These are phyloP conservation scores for Uria lomvia DNA, from an alignment of 2,113 vertebrate genomes.

Conservation along the genomic window DNA sequence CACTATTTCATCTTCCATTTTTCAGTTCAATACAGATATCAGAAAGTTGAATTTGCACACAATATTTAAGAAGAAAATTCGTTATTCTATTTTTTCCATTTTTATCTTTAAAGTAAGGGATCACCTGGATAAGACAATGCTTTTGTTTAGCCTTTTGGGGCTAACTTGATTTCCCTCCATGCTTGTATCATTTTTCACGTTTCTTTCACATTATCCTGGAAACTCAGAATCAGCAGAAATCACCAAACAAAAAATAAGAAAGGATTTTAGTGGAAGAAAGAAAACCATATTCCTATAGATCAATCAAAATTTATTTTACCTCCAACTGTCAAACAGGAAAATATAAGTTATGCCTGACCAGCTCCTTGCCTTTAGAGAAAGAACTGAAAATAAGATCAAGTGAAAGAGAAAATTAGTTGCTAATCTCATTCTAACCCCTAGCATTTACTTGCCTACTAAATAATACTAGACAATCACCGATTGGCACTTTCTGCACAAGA, in stretches of 20 bases:
- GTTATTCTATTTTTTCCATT: neutral
- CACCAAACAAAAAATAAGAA: neutral
- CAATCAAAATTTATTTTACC: neutral
- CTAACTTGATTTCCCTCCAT: neutral
- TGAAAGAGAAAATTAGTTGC: slow-evolving; percentile 25
- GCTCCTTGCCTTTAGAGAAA: neutral
- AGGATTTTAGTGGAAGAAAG: neutral
- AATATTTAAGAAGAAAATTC: neutral
- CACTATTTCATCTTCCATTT: neutral
- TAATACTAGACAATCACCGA: neutral
- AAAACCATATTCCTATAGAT: neutral
- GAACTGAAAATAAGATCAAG: slow-evolving; percentile 20
- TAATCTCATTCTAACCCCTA: slow-evolving; percentile 41
- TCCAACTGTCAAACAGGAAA: neutral
- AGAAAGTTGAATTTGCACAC: neutral
- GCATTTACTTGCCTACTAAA: neutral
- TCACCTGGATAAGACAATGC: neutral
- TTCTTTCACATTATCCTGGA: neutral
- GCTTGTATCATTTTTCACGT: neutral
- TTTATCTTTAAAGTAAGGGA: neutral
- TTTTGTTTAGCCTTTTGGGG: neutral
- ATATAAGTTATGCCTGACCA: neutral
- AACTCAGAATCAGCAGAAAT: neutral
- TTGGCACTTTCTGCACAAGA: slow-evolving; percentile 10
- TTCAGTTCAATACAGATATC: neutral